Evolutionary conservation across 2,888 invertebrate species (phyloP), one percentile per base, ranked within the genome.

Genomic region (Phalera bucephala): DNA sequence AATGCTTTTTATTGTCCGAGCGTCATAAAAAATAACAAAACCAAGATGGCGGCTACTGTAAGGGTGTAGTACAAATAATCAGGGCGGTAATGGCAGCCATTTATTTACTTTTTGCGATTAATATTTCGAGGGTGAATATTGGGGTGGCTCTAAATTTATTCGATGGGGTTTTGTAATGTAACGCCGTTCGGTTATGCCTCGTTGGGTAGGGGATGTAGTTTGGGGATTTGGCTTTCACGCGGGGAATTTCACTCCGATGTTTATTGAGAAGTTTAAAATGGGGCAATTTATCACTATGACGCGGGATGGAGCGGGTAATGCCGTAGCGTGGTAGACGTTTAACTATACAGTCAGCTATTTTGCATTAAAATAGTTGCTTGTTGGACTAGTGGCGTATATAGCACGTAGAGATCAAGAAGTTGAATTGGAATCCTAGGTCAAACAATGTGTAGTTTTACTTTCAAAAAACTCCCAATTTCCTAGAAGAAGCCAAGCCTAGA

Each of bases 81-180:
- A 85, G 88, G 79, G 79, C 80, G 83, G 79, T 86, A 80, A 87
- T 84, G 80, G 80, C 61, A 66, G 74, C 59, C 81, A 78, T 83
- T 79, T 89, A 89, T 89, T 89, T 89, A 89, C 88, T 87, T 87
- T 87, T 80, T 67, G 67, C 77, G 69, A 83, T 83, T 87, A 82
- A 81, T 85, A 77, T 76, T 76, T 50, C 72, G 55, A 33, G 57
- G 57, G 49, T 33, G 38, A 65, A 54, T 64, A n/a, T 66, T 58
- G 63, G 83, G 75, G 73, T 71, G 54, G 64, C 52, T 64, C 41
- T 34, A 56, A 74, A 80, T 78, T 72, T 75, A 74, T 76, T 68
- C 65, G 51, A 64, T 60, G 61, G 78, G 80, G 76, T 75, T 66
- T 74, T 73, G 74, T 80, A 74, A 78, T 77, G 71, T 73, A 67